A percentile compares a stretch with the other conserved stretches of the same genome.
phyloP scores from a whole-genome alignment of 2,888 invertebrate genomes.

The Frankliniella intonsa region DNA sequence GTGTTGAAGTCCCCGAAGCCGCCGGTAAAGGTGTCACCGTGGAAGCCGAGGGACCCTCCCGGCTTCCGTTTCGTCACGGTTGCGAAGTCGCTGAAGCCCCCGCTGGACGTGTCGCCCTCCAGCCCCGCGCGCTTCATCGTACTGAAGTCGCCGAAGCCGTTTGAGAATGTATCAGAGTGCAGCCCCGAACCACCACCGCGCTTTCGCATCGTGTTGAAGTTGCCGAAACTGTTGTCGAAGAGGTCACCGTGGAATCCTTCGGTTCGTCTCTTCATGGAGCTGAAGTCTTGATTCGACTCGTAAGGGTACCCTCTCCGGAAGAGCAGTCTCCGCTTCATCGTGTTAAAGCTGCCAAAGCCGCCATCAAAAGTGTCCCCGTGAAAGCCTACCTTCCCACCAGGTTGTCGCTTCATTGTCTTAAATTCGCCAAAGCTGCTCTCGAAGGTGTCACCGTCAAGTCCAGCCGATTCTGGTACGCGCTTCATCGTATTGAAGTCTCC shows the following conservation, averaged over 20 bases:
- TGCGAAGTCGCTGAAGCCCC: constrained; percentile 15
- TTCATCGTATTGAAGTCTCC: constrained; percentile 39
- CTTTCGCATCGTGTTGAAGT: constrained; percentile 43
- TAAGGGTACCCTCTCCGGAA: constrained; percentile 43
- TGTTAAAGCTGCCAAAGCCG: constrained; percentile 43
- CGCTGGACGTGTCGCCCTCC: not conserved
- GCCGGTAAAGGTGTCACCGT: constrained; percentile 42
- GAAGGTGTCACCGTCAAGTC: constrained; percentile 44
- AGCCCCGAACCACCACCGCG: constrained; percentile 40
- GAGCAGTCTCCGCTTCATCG: constrained; percentile 38
- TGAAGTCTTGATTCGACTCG: constrained; percentile 43
- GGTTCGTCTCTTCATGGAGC: constrained; percentile 43
- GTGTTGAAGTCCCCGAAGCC: constrained; percentile 41
- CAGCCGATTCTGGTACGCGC: constrained; percentile 41
- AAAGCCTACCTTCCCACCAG: constrained; percentile 42
- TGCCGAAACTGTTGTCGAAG: constrained; percentile 42
- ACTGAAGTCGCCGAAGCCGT: constrained; percentile 41
- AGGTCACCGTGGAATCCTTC: constrained; percentile 44
- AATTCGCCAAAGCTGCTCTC: constrained; percentile 43
- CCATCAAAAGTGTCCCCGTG: constrained; percentile 43
- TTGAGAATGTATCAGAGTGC: constrained; percentile 41
- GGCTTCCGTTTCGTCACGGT: not conserved
- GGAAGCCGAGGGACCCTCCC: constrained; percentile 39
- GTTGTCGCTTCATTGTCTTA: constrained; percentile 40
- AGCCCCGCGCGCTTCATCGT: constrained; percentile 36